Percentiles rank a stretch among this genome's conserved stretches.
These are phyloP conservation scores for Propithecus perrieri DNA, from an alignment of 2,797 vertebrate species.

Conservation along the genomic window DNA sequence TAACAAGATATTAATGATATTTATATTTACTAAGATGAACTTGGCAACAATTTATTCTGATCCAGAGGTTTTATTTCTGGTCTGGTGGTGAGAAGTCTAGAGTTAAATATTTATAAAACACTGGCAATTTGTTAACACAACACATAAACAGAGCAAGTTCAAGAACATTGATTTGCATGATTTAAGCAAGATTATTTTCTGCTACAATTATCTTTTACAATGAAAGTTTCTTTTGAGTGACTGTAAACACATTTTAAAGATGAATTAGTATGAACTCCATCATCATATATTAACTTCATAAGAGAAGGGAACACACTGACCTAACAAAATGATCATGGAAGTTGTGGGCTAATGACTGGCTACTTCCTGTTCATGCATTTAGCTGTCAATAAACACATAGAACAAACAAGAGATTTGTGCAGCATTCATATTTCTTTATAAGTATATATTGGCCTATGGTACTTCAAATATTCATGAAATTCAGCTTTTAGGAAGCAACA, in stretches of 20 bases:
- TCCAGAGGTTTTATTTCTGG: conserved; percentile 14
- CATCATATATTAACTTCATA: not conserved
- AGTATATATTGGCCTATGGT: not conserved
- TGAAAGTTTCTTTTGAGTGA: not conserved
- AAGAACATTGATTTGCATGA: conserved; percentile 20
- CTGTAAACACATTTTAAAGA: conserved; percentile 3
- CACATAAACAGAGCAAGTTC: not conserved
- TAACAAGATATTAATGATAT: conserved; percentile 23
- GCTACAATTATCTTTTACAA: conserved; percentile 3
- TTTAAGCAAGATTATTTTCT: not conserved
- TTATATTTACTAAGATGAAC: conserved; percentile 8
- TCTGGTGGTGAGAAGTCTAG: not conserved
- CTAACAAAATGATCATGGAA: not conserved
- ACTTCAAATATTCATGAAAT: conserved; percentile 38
- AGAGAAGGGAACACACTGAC: not conserved
- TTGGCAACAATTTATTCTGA: conserved; percentile 15
- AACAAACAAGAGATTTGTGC: not conserved
- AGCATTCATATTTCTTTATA: not conserved
- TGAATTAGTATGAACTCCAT: not conserved
- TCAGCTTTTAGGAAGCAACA: not conserved
- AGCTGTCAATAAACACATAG: not conserved
- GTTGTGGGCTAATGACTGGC: not conserved
- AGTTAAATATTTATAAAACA: conserved; percentile 48
- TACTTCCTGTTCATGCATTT: not conserved
- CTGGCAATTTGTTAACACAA: not conserved